These are phyloP conservation scores for Ophioderma brevispina DNA, from an alignment of 35 echinoderm and acorn worm genomes.

Conservation along the genomic window DNA sequence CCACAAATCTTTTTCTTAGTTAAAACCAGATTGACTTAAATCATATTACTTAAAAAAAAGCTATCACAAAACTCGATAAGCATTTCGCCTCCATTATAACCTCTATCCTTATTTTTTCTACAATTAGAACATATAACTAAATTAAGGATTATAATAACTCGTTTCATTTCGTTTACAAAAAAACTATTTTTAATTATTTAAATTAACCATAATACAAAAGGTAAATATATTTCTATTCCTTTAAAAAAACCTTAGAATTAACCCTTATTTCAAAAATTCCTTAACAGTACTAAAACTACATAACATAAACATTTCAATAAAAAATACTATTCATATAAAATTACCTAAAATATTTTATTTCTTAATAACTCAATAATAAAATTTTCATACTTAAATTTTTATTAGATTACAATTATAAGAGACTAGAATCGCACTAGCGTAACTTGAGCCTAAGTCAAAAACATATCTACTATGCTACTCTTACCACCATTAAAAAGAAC, in stretches of 20 bases:
- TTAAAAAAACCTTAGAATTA: slow-evolving; percentile 6
- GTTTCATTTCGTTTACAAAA: slow-evolving; percentile 48
- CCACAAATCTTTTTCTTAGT: not conserved
- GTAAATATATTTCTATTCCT: no score
- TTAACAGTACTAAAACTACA: slow-evolving; percentile 45
- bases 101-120: slow-evolving; percentile 52
- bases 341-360: slow-evolving; percentile 24
- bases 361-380: no score
- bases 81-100: slow-evolving; percentile 58
- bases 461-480: not conserved
- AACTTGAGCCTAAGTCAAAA: not conserved
- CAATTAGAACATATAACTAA: not conserved
- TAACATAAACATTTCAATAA: slow-evolving; percentile 6
- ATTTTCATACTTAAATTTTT: no score
- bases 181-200: no score
- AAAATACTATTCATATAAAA: not conserved
- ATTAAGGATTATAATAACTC: slow-evolving; percentile 44
- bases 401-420: not conserved
- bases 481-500: not conserved
- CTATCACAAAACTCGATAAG: slow-evolving; percentile 53
- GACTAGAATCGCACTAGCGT: not conserved
- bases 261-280: slow-evolving; percentile 66
- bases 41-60: slow-evolving; percentile 52
- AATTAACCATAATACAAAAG: slow-evolving; percentile 76
- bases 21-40: slow-evolving; percentile 16